These are phyloP conservation scores for Sebastes cheni DNA, from an alignment of 2,797 vertebrate species.

Conservation along the genomic window DNA sequence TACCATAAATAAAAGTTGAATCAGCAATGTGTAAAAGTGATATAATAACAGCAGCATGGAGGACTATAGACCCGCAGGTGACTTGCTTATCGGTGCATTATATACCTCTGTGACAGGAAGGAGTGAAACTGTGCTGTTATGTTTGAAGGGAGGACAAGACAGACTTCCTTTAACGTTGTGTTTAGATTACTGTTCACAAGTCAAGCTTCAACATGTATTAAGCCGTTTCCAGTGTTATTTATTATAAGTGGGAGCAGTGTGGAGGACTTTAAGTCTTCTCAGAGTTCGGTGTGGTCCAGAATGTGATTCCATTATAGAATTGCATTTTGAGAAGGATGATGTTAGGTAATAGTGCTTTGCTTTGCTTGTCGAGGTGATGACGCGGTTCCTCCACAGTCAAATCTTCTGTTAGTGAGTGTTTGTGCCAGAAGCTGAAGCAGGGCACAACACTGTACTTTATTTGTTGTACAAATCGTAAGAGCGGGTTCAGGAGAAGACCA, in stretches of 20 bases:
- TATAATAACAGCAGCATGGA: neutral
- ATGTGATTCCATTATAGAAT: neutral
- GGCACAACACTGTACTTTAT: neutral
- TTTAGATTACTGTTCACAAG: neutral
- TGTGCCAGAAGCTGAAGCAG: neutral
- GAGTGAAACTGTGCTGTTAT: neutral
- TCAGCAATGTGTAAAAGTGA: neutral
- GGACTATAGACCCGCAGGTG: neutral
- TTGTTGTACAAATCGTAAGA: neutral
- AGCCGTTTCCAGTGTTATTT: neutral
- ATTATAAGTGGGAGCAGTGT: neutral
- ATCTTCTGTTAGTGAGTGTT: neutral
- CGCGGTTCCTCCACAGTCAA: neutral
- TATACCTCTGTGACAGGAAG: neutral
- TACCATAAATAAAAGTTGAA: neutral
- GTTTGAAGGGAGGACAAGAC: neutral
- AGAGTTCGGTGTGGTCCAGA: neutral
- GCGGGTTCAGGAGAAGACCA: neutral
- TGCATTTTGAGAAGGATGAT: neutral
- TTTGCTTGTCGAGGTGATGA: neutral
- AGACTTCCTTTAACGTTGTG: neutral
- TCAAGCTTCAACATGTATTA: neutral
- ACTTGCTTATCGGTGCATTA: neutral
- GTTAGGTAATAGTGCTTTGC: neutral
- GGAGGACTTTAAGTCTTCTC: neutral